Conservation (phyloP, 2,113 vertebrate genomes). For the Myanophis thanlyinensis region DNA sequence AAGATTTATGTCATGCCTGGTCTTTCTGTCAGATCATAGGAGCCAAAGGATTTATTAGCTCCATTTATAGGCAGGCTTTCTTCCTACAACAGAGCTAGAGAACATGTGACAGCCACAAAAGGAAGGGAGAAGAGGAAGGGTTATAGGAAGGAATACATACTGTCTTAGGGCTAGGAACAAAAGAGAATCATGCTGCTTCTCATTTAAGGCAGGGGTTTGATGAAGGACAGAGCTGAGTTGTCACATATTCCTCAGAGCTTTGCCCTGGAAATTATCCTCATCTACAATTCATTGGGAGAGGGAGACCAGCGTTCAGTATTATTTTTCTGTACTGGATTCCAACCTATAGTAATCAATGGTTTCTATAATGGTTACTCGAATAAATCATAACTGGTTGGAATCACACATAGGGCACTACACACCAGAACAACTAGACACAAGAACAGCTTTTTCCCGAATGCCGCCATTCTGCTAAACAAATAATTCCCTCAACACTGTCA, state of each 20-base stretch:
- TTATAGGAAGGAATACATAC: background rate
- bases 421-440: too few species aligned
- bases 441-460: too few species aligned
- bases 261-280: background rate
- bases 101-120: background rate
- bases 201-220: background rate
- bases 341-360: background rate
- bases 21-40: background rate
- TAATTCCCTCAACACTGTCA: too few species aligned
- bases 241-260: background rate
- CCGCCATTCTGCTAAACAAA: too few species aligned
- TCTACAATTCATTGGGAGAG: background rate
- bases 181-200: background rate
- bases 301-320: background rate
- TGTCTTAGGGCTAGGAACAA: background rate
- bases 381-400: background rate
- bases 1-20: background rate
- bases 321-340: background rate
- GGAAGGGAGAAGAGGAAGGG: background rate
- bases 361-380: background rate
- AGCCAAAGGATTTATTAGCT: background rate
- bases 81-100: background rate
- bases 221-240: background rate
- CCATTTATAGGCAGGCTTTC: background rate
- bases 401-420: background rate